Base-by-base conservation (phyloP, 2,888 invertebrate species). In the Ornithoptera alexandrae region DNA sequence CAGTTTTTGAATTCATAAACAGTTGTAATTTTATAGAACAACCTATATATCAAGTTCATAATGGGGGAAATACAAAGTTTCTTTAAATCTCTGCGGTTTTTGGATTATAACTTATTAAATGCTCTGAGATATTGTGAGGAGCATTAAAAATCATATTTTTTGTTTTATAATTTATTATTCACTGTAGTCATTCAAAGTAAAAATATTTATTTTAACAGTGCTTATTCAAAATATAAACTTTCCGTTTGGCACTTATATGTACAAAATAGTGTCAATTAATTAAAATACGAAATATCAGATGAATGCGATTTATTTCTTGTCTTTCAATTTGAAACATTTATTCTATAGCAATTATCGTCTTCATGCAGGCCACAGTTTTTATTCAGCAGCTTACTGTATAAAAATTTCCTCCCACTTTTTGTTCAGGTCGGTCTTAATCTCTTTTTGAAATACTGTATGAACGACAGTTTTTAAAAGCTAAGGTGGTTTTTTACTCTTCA, bases 81-180 rank as follows among this genome's bases (percentile, higher is more conserved):
- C 22, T 61, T 50, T 18, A 60, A 42, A 42, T 65, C 62, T 36
- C 61, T n/a, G 30, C 30, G 60, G 2, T 57, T 69, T 65, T 69
- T 57, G 65, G 20, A 20, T 62, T 57, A 65, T 69, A 24, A 62
- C 57, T 65, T 61, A 39, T 56, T 46, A 63, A 36, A 57, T 15
- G 50, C 53, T 68, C n/a, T 69, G 64, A 65, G 60, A 42, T 46
- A 60, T 20, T 17, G 42, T 22, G 20, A 39, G 18, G 63, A 59
- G 50, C 62, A 53, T 63, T 30, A 59, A 53, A 56, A 69, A 61
- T 64, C 18, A 8, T 15, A 18, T 69, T 65, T 69, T 69, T 69
- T 69, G 20, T 58, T 65, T 62, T 30, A 46, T 58, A 22, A 65
- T 20, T 20, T 4, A 60, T 24, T 61, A 56, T 56, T 60, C 42